Evolutionary conservation across 2,888 invertebrate species (phyloP).

Genomic region (Drosophila cognata): DNA sequence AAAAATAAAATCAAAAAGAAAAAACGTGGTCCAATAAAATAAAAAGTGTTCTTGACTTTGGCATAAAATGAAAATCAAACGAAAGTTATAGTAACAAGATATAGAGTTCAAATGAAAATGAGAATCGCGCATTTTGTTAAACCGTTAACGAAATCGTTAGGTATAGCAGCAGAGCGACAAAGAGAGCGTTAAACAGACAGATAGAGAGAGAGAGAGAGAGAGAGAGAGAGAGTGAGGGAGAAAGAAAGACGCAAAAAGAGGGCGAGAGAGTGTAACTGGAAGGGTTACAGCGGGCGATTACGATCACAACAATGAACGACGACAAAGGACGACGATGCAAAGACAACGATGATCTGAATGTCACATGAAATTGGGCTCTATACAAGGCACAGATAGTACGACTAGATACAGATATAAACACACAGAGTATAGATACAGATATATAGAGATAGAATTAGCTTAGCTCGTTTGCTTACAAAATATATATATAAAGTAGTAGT

Average conservation of each 20-base stretch:
- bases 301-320: constrained; percentile 27
- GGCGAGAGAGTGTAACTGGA: constrained; percentile 1
- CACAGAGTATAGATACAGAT: constrained; percentile 34
- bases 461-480: constrained; percentile 24
- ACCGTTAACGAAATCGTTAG: constrained; percentile 8
- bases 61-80: not conserved
- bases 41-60: constrained; percentile 2
- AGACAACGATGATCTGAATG: constrained; percentile 26
- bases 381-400: constrained; percentile 22
- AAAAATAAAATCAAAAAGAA: not conserved
- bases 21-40: not conserved
- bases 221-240: constrained; percentile 5
- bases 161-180: constrained; percentile 20
- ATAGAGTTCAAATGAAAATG: not conserved
- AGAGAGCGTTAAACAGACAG: constrained; percentile 12
- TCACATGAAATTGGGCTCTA: constrained; percentile 2
- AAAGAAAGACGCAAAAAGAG: not conserved
- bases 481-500: constrained; percentile 32
- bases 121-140: constrained; percentile 28
- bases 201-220: constrained; percentile 13
- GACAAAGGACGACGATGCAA: constrained; percentile 23
- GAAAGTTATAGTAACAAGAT: constrained; percentile 7
- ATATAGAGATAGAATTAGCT: constrained; percentile 13
- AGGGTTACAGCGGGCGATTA: constrained; percentile 20
- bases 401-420: constrained; percentile 32